A percentile compares a stretch with the other conserved stretches of the same genome.
Conservation (phyloP, 2,797 vertebrate genomes). For the Garrulus glandarius region DNA sequence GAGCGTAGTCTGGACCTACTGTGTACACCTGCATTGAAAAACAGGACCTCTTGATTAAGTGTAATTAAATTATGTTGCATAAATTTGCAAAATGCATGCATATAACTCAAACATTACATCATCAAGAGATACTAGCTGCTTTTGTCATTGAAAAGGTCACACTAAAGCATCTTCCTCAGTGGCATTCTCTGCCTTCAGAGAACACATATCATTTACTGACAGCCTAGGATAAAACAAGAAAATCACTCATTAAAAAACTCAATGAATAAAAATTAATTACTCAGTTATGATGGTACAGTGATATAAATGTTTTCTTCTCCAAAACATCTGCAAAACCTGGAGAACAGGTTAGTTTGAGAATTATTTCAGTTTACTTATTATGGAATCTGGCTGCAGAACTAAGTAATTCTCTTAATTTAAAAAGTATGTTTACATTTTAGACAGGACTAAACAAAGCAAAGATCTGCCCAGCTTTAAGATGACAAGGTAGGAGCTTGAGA, state of each 20-base stretch:
- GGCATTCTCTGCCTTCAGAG: background rate
- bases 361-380: background rate
- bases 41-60: background rate
- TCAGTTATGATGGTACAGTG: background rate
- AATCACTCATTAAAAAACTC: background rate
- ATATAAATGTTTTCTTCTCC: background rate
- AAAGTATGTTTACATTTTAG: background rate
- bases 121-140: background rate
- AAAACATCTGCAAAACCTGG: background rate
- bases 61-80: background rate
- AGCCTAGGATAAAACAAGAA: background rate
- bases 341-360: background rate
- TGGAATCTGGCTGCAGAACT: background rate
- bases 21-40: constrained; percentile 83
- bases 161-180: background rate
- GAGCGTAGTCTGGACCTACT: constrained; percentile 88
- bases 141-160: background rate
- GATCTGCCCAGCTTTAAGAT: background rate
- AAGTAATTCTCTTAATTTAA: background rate
- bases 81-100: background rate
- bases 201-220: background rate
- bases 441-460: background rate
- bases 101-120: background rate
- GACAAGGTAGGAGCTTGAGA: background rate
- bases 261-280: background rate